A percentile compares a stretch with the other conserved stretches of the same genome.
Conservation (phyloP, 2,797 vertebrate genomes). For the Melanitta fusca region DNA sequence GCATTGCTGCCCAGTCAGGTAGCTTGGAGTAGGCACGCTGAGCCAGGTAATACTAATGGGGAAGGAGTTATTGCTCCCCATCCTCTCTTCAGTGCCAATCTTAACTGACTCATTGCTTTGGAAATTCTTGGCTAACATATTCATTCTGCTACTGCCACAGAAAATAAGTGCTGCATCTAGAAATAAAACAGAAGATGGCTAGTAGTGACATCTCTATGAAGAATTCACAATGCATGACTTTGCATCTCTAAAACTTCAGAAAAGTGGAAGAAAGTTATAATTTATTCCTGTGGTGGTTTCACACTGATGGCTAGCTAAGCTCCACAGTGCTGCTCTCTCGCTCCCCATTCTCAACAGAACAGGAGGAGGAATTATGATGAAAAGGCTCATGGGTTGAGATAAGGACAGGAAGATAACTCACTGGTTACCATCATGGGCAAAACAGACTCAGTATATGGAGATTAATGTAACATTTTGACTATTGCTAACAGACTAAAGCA, state of each 20-base stretch:
- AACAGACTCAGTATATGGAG: background rate
- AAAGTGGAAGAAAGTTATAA: constrained; percentile 25
- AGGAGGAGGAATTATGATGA: background rate
- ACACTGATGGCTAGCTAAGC: background rate
- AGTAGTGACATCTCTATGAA: background rate
- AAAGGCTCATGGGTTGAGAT: background rate
- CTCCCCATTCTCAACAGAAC: background rate
- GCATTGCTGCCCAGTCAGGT: background rate
- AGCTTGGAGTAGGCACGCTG: background rate
- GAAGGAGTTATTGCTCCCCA: constrained; percentile 4
- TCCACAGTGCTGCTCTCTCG: background rate
- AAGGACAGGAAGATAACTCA: background rate
- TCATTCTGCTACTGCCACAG: constrained; percentile 8
- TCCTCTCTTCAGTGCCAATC: background rate
- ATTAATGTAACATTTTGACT: too few relatives aligned
- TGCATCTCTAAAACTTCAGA: constrained; percentile 1
- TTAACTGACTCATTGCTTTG: constrained; percentile 52
- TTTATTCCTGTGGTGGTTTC: background rate
- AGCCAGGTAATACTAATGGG: constrained; percentile 26
- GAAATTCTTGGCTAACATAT: constrained; percentile 53
- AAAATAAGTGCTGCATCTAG: constrained; percentile 33
- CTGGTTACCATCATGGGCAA: background rate
- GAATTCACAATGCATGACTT: constrained; percentile 16
- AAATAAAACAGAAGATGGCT: constrained; percentile 46
- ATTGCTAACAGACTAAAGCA: too few relatives aligned